Base-by-base conservation (phyloP, 1,140 invertebrate species). In the Pachypeltis micranthus region DNA sequence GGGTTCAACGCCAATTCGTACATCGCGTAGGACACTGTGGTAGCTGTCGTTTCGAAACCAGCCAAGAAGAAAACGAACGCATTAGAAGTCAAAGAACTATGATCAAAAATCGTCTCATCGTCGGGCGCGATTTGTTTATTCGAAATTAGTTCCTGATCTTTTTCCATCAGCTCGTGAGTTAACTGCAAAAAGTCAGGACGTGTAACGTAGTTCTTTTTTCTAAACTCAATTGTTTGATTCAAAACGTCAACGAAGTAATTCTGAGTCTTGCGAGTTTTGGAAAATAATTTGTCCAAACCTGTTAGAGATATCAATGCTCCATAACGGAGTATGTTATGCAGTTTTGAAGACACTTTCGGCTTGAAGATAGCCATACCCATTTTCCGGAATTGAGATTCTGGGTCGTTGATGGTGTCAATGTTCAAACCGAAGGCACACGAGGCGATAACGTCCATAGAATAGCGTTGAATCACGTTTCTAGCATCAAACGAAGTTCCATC, bases 41-140 rank as follows among this genome's bases (percentile, higher is more conserved):
- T 81, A 0, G 84, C 80, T 0, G 83, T 83, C 0, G 86, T 87
- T 63, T 88, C 86, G 65, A 83, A 88, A 2, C 85, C 85, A 1
- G 83, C 85, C 7, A 85, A 71, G 62, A 85, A 77, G 67, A 85
- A 85, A 0, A 80, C 68, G 65, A 84, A 74, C 0, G 77, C 74
- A 61, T 85, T 83, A 0, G 78, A 75, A 0, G 78, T 74, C 1
- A 65, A 24, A 28, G 12, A 24, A 10, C 14, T 24, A 44, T 61
- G 29, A 44, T 61, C 39, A 19, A 61, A 19, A n/a, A n/a, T n/a
- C n/a, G n/a, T n/a, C n/a, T n/a, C n/a, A n/a, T n/a, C n/a, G n/a
- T n/a, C n/a, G n/a, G n/a, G n/a, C n/a, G n/a, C 29, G 16, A 60
- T 3, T 39, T 62, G 21, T 26, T 62, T 62, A 3, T 23, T 12